Percentiles rank a stretch among this genome's conserved stretches.
These are phyloP conservation scores for Butorides virescens DNA, from an alignment of 2,113 vertebrate species.

Conservation along the genomic window DNA sequence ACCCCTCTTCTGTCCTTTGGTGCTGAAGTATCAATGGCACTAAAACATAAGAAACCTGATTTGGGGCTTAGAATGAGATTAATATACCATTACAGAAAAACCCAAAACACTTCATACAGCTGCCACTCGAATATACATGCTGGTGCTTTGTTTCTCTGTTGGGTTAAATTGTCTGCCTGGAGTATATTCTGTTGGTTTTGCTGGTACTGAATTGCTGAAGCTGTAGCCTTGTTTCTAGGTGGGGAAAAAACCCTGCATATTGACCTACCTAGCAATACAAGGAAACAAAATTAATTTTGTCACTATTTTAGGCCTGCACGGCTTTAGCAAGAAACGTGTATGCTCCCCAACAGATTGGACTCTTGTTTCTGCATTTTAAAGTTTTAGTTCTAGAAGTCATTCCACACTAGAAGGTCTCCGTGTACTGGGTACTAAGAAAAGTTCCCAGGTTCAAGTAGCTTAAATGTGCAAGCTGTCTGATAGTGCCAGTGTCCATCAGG, in stretches of 20 bases:
- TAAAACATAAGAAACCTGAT: background rate
- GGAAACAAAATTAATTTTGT: slow-evolving; percentile 40
- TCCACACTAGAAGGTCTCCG: fast-evolving
- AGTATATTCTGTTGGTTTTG: background rate
- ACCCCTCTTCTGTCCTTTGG: background rate
- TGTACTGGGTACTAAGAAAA: background rate
- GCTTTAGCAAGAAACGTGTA: background rate
- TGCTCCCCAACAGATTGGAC: background rate
- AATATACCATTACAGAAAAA: background rate
- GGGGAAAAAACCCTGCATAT: background rate
- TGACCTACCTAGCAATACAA: slow-evolving; percentile 35
- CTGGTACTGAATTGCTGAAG: background rate
- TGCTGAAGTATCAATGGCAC: background rate
- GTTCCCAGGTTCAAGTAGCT: background rate
- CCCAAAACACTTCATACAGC: fast-evolving
- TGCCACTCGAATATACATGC: background rate
- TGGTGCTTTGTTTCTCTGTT: background rate
- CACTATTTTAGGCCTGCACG: background rate
- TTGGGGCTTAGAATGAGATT: background rate
- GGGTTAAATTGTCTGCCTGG: background rate
- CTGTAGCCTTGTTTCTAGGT: slow-evolving; percentile 17
- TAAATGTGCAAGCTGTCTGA: background rate
- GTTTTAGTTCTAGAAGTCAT: background rate
- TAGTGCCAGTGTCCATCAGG: background rate
- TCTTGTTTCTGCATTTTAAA: background rate